These are phyloP conservation scores for Crossaster papposus DNA, from an alignment of 53 echinoderm and acorn worm species.

Conservation along the genomic window DNA sequence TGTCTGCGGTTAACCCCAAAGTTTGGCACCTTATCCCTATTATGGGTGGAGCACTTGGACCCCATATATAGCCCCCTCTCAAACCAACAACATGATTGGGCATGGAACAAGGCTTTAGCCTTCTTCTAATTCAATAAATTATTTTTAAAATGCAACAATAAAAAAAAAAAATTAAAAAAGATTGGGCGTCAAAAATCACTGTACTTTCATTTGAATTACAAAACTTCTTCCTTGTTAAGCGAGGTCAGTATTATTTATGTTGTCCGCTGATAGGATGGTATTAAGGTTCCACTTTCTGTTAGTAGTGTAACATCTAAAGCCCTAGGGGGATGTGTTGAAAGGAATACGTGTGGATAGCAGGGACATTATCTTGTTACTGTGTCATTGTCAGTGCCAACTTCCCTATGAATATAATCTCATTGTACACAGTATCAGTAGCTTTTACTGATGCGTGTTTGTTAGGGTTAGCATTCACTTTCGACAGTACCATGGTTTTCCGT, in stretches of 20 bases:
- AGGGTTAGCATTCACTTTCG: background rate
- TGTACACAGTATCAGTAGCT: background rate
- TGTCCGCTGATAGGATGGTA: background rate
- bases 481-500: background rate
- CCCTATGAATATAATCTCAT: background rate
- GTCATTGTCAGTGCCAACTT: background rate
- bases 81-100: background rate
- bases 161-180: background rate
- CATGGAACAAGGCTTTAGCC: background rate
- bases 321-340: background rate
- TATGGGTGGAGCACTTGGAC: background rate
- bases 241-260: background rate
- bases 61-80: background rate
- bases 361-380: background rate
- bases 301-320: background rate
- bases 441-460: background rate
- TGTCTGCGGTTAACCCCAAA: too few species aligned
- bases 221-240: background rate
- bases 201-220: background rate
- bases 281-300: background rate
- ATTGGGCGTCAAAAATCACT: background rate
- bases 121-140: too few species aligned
- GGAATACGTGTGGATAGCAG: background rate
- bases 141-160: background rate
- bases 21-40: background rate